Percentiles rank a stretch among this genome's conserved stretches.
Evolutionary conservation across 37 sponge, comb jelly and placozoan species (phyloP).

Genomic region (Amphimedon queenslandica): DNA sequence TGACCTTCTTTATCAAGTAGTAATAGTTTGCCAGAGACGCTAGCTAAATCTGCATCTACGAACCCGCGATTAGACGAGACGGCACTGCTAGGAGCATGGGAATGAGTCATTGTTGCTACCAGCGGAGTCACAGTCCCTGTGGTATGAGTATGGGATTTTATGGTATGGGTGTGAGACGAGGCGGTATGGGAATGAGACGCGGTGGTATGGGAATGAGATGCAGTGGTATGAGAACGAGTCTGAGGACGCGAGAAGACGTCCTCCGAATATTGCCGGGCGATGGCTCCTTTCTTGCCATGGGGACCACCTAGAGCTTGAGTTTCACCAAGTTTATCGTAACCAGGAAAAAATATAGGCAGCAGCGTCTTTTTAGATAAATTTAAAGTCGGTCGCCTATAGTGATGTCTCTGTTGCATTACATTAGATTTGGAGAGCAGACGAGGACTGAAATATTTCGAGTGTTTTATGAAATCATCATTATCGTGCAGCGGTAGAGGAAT

Average conservation of each 20-base stretch:
- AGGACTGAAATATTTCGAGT: background rate
- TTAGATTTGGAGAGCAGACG: background rate
- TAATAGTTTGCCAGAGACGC: slow-evolving; percentile 12
- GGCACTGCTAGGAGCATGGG: background rate
- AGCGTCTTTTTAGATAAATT: background rate
- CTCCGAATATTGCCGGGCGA: background rate
- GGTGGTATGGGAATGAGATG: background rate
- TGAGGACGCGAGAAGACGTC: background rate
- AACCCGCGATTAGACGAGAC: slow-evolving; percentile 40
- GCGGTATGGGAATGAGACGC: background rate
- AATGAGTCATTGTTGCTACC: too few species aligned
- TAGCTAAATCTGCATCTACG: slow-evolving; percentile 18
- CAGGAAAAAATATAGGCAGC: too few species aligned
- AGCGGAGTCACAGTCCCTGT: too few species aligned
- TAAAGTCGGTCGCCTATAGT: background rate
- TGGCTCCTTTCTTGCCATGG: background rate
- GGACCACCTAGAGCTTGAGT: background rate
- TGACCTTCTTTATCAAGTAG: slow-evolving; percentile 15
- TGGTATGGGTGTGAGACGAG: background rate
- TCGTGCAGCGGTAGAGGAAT: background rate
- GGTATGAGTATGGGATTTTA: background rate
- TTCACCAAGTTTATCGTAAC: background rate
- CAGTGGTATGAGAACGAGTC: background rate
- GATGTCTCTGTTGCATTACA: background rate
- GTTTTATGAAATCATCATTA: background rate